Evolutionary conservation across 23 tunicate species (phyloP).

Genomic region (Corella eumyota): DNA sequence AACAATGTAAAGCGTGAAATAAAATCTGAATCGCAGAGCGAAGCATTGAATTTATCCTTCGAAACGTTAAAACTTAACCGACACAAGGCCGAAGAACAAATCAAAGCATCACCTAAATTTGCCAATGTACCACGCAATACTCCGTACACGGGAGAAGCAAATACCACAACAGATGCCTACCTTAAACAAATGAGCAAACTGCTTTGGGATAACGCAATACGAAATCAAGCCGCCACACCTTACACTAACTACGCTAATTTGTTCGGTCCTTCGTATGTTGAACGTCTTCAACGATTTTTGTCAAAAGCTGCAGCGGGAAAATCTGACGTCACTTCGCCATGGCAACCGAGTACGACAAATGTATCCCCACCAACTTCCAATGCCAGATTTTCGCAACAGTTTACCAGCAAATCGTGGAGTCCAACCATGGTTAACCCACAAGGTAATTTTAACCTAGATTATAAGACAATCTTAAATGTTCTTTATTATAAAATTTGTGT

Average conservation of each 20-base stretch:
- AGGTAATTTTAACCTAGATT: no score
- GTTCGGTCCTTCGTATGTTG: background rate
- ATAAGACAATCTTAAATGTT: no score
- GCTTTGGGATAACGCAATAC: slow-evolving; percentile 32
- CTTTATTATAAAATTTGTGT: no score
- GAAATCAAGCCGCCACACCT: slow-evolving; percentile 3
- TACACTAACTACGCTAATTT: background rate
- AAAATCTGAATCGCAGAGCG: slow-evolving; percentile 2
- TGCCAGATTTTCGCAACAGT: no score
- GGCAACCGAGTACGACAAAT: no score
- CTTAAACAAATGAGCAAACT: slow-evolving; percentile 31
- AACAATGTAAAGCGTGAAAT: background rate
- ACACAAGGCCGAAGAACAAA: background rate
- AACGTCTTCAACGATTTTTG: slow-evolving; percentile 2
- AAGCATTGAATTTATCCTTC: slow-evolving; percentile 5
- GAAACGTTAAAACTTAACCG: background rate
- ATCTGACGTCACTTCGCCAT: background rate
- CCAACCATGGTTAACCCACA: no score
- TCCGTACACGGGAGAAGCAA: background rate
- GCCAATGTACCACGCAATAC: background rate
- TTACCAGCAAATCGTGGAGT: no score
- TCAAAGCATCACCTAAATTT: background rate
- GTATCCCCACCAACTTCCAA: no score
- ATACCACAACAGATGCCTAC: slow-evolving; percentile 5
- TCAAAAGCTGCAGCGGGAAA: background rate